Percentiles rank a stretch among this genome's conserved stretches.
Conservation (phyloP, 2,797 vertebrate genomes). For the Sebastiscus albofasciatus region DNA sequence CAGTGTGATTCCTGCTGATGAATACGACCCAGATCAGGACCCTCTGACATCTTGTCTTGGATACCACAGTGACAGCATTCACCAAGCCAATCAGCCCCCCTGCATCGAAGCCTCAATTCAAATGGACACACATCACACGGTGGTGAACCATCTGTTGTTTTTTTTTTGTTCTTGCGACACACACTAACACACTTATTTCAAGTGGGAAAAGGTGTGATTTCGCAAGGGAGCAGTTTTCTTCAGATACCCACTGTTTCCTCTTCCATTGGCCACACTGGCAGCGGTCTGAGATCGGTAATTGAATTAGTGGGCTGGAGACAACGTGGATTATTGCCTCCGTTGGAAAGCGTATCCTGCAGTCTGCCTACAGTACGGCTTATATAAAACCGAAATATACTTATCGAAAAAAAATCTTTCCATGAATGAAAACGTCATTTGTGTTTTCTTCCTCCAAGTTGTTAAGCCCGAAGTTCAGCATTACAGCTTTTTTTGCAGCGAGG, state of each 20-base stretch:
- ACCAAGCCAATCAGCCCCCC: background rate
- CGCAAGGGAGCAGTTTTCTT: constrained; percentile 35
- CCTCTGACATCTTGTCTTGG: constrained; percentile 39
- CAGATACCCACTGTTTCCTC: constrained; percentile 26
- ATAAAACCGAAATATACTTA: background rate
- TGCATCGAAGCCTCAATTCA: background rate
- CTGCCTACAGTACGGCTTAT: background rate
- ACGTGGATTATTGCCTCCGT: constrained; percentile 38
- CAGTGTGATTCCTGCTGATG: background rate
- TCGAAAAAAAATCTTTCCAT: background rate
- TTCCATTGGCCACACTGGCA: constrained; percentile 23
- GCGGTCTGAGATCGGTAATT: constrained; percentile 57
- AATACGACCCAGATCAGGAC: constrained; percentile 2
- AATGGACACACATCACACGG: background rate
- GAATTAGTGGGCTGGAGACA: constrained; percentile 62
- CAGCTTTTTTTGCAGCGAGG: background rate
- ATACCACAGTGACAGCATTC: constrained; percentile 51
- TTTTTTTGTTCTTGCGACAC: background rate
- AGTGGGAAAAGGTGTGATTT: constrained; percentile 39
- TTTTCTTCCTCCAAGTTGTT: background rate
- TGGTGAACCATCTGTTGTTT: background rate
- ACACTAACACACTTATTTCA: constrained; percentile 9
- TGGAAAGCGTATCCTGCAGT: background rate
- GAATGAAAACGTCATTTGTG: background rate
- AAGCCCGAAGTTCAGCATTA: background rate